Evolutionary conservation across 2,113 vertebrate species (phyloP).

Genomic region (Cyanistes caeruleus): DNA sequence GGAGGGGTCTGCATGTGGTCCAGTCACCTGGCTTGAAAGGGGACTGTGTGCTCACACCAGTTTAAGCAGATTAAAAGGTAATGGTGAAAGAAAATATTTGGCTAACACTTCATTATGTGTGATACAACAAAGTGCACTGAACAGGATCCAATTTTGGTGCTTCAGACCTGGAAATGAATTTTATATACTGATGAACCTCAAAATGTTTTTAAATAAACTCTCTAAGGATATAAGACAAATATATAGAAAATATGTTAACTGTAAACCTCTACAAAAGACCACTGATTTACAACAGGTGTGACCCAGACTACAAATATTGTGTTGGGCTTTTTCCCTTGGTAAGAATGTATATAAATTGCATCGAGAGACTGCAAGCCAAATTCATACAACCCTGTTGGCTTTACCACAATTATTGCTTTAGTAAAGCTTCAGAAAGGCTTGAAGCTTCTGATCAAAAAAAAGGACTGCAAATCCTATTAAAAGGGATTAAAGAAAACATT

Average conservation of each 20-base stretch:
- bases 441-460: constrained; percentile 43
- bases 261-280: neutral
- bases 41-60: neutral
- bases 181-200: neutral
- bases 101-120: neutral
- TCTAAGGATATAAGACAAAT: neutral
- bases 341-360: neutral
- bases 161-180: neutral
- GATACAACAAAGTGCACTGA: neutral
- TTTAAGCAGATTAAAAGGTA: neutral
- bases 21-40: neutral
- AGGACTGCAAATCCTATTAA: constrained; percentile 52
- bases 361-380: neutral
- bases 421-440: constrained; percentile 19
- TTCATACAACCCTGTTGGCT: neutral
- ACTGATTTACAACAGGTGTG: neutral
- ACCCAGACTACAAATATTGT: neutral
- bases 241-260: neutral
- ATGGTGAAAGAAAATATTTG: neutral
- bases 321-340: neutral
- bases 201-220: neutral
- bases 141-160: neutral
- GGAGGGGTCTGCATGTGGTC: neutral
- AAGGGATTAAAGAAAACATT: constrained; percentile 47
- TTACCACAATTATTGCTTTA: constrained; percentile 23